These are phyloP conservation scores for Parthenolecanium corni DNA, from an alignment of 2,888 invertebrate species.

Conservation along the genomic window DNA sequence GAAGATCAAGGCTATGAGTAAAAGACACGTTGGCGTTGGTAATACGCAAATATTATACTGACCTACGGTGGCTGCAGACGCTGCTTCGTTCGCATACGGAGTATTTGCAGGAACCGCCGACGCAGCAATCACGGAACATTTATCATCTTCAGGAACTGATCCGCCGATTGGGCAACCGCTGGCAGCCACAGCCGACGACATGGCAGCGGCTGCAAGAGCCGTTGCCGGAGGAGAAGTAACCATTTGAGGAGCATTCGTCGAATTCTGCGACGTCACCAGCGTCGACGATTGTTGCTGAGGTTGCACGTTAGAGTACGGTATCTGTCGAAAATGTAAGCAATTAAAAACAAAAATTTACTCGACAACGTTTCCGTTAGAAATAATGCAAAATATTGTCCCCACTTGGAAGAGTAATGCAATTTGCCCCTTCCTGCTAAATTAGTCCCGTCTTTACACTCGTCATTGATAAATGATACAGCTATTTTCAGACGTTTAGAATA, in stretches of 20 bases:
- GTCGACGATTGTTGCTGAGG: conserved; percentile 1
- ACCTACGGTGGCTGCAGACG: conserved; percentile 21
- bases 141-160: conserved; percentile 17
- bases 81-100: conserved; percentile 12
- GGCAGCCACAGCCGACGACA: neutral
- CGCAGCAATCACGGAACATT: conserved; percentile 23
- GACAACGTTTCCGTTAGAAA: no score
- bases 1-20: no score
- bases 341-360: neutral
- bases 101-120: conserved; percentile 25
- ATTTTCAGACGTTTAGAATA: no score
- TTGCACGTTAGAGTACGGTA: conserved; percentile 10
- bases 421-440: no score
- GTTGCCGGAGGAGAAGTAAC: conserved; percentile 14
- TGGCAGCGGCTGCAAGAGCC: conserved; percentile 1
- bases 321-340: neutral
- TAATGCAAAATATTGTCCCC: no score
- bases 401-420: no score
- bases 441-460: no score
- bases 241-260: conserved; percentile 1
- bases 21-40: no score
- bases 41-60: neutral
- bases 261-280: conserved; percentile 4
- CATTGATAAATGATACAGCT: no score
- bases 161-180: conserved; percentile 8